These are phyloP conservation scores for Cerastoderma edule DNA, from an alignment of 2,888 invertebrate genomes.

Conservation along the genomic window DNA sequence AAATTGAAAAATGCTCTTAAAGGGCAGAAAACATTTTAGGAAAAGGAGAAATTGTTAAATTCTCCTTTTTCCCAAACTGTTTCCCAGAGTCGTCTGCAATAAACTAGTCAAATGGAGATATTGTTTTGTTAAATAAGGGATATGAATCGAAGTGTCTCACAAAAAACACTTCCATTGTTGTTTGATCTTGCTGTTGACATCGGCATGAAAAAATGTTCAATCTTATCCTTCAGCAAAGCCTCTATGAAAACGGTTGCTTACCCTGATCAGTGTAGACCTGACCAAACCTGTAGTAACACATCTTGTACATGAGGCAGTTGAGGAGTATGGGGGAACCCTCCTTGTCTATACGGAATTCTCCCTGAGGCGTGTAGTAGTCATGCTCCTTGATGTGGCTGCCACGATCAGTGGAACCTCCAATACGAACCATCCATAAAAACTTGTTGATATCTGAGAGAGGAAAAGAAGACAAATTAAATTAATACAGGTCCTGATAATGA, in stretches of 20 bases:
- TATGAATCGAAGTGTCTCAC: too few species aligned
- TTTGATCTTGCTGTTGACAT: neutral
- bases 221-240: neutral
- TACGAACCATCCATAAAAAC: conserved; percentile 99
- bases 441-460: conserved; percentile 95
- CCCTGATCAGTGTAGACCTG: conserved; percentile 97
- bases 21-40: too few species aligned
- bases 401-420: conserved; percentile 97
- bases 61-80: too few species aligned
- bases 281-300: conserved; percentile 99
- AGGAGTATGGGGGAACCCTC: conserved; percentile 95
- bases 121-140: too few species aligned
- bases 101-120: too few species aligned
- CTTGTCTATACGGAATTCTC: conserved; percentile 98
- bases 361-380: conserved; percentile 97
- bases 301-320: conserved; percentile 99
- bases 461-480: too few species aligned
- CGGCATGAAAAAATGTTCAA: neutral
- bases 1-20: too few species aligned
- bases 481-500: too few species aligned
- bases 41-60: too few species aligned
- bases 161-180: too few species aligned
- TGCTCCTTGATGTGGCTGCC: conserved; percentile 98
- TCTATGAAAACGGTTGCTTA: conserved; percentile 80
- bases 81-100: too few species aligned